Evolutionary conservation across 2,797 vertebrate genomes (phyloP).

Genomic region (Petrocephalus sullivani): DNA sequence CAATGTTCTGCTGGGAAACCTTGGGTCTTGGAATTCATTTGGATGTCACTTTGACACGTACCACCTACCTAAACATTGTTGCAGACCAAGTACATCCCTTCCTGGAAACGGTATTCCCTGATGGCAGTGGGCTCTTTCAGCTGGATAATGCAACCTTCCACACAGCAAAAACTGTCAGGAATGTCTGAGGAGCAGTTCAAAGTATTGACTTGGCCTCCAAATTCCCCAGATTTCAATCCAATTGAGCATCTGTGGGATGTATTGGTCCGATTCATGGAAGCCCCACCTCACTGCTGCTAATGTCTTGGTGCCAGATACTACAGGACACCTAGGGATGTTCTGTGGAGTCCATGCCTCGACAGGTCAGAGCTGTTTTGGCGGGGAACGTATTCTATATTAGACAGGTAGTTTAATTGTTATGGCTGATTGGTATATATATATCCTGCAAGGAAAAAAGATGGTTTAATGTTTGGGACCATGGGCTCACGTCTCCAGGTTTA

Average conservation of each 20-base stretch:
- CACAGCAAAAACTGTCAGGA: not conserved
- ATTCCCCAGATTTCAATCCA: too few relatives aligned
- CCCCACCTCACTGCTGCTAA: not conserved
- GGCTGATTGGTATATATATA: not conserved
- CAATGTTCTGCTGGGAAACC: not conserved
- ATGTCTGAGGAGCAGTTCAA: too few relatives aligned
- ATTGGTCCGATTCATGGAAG: too few relatives aligned
- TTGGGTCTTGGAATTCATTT: not conserved
- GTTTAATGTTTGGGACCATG: not conserved
- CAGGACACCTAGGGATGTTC: not conserved
- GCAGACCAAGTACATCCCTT: not conserved
- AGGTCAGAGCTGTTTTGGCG: not conserved
- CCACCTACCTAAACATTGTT: not conserved
- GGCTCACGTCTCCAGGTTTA: not conserved
- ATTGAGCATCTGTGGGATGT: too few relatives aligned
- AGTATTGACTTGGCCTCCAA: too few relatives aligned
- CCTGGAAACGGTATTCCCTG: not conserved
- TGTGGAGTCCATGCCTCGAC: not conserved
- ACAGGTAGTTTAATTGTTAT: not conserved
- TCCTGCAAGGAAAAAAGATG: not conserved
- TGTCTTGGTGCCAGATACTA: not conserved
- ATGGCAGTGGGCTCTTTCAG: not conserved
- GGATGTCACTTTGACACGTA: not conserved
- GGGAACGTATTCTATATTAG: not conserved
- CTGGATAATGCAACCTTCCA: not conserved